Percentiles rank a stretch among this genome's conserved stretches.
Conservation (phyloP, 2,888 invertebrate species). For the Nipponacmea schrenckii region DNA sequence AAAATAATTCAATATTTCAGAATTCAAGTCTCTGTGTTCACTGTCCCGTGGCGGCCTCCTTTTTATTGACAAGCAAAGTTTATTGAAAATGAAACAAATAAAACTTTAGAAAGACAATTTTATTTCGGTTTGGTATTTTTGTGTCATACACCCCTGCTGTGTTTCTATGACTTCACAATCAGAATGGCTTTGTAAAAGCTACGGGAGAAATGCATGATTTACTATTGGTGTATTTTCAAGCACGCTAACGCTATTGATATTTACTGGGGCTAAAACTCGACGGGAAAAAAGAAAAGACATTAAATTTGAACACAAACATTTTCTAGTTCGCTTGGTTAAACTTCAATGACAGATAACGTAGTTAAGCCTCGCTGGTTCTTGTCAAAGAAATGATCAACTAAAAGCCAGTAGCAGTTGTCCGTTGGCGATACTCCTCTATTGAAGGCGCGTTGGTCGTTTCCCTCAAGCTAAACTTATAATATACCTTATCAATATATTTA, state of each 20-base stretch:
- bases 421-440: not conserved
- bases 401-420: constrained; percentile 3
- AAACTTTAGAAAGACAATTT: not conserved
- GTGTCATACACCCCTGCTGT: not conserved
- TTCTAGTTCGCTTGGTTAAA: constrained; percentile 1
- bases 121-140: not conserved
- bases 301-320: constrained; percentile 4
- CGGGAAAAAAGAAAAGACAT: constrained; percentile 1
- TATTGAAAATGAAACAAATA: constrained; percentile 4
- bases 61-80: not conserved
- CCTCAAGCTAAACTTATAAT: not conserved
- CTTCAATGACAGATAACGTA: constrained; percentile 3
- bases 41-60: not conserved
- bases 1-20: no score
- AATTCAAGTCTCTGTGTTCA: no score
- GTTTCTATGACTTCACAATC: constrained; percentile 8
- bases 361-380: not conserved
- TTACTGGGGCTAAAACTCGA: not conserved
- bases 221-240: not conserved
- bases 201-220: not conserved
- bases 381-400: constrained; percentile 5
- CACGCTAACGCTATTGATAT: not conserved
- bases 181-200: not conserved
- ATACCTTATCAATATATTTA: not conserved
- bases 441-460: constrained; percentile 2